Base-by-base conservation (phyloP, 2,113 vertebrate species). In the Zapornia atra region DNA sequence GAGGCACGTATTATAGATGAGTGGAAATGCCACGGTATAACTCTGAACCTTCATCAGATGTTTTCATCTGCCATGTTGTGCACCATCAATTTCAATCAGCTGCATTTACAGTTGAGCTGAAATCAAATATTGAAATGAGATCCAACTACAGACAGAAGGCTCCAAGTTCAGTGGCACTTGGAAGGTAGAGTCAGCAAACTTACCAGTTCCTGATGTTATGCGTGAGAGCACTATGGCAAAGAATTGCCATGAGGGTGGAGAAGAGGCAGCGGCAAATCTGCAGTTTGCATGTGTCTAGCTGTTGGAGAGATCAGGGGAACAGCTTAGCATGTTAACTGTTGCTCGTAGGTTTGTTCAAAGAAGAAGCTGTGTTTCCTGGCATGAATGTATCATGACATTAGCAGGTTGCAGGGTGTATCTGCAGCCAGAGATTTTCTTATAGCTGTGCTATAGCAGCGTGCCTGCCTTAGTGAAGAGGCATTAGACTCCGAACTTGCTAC, bases 71-170 rank as follows among this genome's bases (percentile, higher is more conserved):
- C 81, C 65, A 19, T 34, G 57, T 86, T 92, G 90, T 87, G 80
- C 83, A 69, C 91, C 92, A 69, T 96, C 91, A 72, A 26, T 95
- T 96, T 75, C 88, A 88, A 71, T 92, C 87, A 94, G 53, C 77
- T 85, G 48, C 63, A 79, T 82, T 91, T 92, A 87, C 69, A 91
- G 83, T 66, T 94, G 81, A 93, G 65, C 40, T 83, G 80, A 90
- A 96, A 96, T 94, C 93, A 96, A 64, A 88, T 88, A 90, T 71
- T 95, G 86, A 92, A 92, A 86, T 92, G 82, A 95, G 77, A 81
- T 3, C 4, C 79, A 75, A 5, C 64, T 81, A 50, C 36, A 70
- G 84, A 72, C 38, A 25, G 72, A 92, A 88, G 42, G 48, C 69
- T 88, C 48, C 38, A 71, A 86, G 88, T 84, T 93, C 88, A 72